Evolutionary conservation across 1,140 invertebrate species (phyloP), one percentile per base, ranked within the genome.

Genomic region (Araneus ventricosus): DNA sequence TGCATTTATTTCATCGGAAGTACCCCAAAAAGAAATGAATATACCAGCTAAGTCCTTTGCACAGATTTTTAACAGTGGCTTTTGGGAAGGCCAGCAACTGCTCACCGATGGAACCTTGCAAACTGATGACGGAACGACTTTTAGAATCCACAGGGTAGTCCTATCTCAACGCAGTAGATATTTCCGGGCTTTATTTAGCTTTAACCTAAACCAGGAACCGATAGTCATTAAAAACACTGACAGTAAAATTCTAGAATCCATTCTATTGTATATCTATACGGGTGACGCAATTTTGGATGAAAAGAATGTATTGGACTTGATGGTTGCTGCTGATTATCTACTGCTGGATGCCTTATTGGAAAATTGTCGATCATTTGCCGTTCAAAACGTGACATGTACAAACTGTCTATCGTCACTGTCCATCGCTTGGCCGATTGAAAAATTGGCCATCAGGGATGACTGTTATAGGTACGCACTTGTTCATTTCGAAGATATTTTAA

Each of bases 321-420:
- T 86, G 57, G n/a, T 86, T 20, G 84, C 84, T 27, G 61, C 84
- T 4, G 84, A 86, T 24, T 86, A 86, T 14, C 34, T 86, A 30
- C 30, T 86, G n/a, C 10, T 59, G n/a, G 57, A 86, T 34, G 57
- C 34, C 8, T 61, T 86, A n/a, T 10, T 86, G n/a, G 14, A 86
- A 61, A 45, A 37, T 20, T 61, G 84, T 8, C n/a, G 30, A 24
- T 86, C 20, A 6, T 86, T 86, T 27, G 57, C 84, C 5, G 7
- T 86, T 14, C 84, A 37, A 37, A 59, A 22, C 17, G 14, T 86
- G 30, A 86, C 27, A 39, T 30, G 4, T 61, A 37, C 17, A 22
- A 86, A 61, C 22, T 86, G 45, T 24, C 8, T 86, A 24, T 30
- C 52, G 1, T 57, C 57, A 2, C n/a, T 86, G 7, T 27, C 20